Evolutionary conservation across 2,888 invertebrate species (phyloP).

Genomic region (Biston betularia): DNA sequence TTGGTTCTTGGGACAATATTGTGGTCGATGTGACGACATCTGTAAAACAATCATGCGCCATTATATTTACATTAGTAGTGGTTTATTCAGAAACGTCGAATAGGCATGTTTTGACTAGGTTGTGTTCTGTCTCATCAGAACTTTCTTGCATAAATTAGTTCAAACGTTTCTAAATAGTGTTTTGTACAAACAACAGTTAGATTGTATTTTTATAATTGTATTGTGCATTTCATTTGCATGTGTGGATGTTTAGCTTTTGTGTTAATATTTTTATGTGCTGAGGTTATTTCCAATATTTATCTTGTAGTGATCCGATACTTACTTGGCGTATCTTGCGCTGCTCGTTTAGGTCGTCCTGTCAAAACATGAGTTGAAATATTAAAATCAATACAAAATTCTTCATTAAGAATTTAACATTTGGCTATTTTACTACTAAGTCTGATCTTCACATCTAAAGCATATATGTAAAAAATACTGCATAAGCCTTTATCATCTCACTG

Average conservation of each 20-base stretch:
- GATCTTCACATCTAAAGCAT: too few relatives aligned
- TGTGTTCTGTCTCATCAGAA: background rate
- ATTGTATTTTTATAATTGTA: constrained; percentile 41
- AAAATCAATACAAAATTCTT: background rate
- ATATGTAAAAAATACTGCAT: too few relatives aligned
- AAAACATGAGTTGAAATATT: constrained; percentile 7
- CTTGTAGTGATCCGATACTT: constrained; percentile 45
- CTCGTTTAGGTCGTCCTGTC: constrained; percentile 64
- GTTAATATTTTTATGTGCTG: constrained; percentile 44
- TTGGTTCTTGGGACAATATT: constrained; percentile 34
- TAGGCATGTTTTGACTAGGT: background rate
- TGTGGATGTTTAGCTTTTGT: constrained; percentile 48
- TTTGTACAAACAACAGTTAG: constrained; percentile 54
- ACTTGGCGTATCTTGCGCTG: constrained; percentile 56
- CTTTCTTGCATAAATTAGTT: background rate
- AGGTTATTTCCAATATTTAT: constrained; percentile 16
- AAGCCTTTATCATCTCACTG: too few relatives aligned
- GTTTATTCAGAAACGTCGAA: constrained; percentile 3
- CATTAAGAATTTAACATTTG: background rate
- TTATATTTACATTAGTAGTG: constrained; percentile 62
- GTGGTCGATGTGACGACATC: constrained; percentile 79
- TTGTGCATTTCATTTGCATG: constrained; percentile 40
- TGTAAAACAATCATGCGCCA: constrained; percentile 82
- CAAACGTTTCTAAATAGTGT: constrained; percentile 37
- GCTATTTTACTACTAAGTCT: too few relatives aligned